Evolutionary conservation across 2,797 vertebrate species (phyloP), one percentile per base, ranked within the genome.

Genomic region (Catharus ustulatus): DNA sequence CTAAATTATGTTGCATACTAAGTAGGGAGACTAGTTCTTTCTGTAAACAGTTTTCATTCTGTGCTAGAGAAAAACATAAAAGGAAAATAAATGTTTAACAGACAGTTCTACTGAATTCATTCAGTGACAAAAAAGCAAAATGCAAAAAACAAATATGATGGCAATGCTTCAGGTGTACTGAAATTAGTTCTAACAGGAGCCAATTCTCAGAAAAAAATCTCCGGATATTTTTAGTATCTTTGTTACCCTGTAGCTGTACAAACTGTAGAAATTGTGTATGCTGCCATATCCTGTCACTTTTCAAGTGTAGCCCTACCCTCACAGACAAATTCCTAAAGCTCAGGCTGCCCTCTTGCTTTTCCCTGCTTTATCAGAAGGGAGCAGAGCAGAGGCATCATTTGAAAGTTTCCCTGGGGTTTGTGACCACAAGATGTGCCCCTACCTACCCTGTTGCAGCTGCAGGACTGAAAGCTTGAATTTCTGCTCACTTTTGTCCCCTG

Each of bases 321-420:
- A 32, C 1, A 77, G 48, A 30, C 21, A 58, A 21, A 11, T 64
- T 52, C 20, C 38, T 13, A 20, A 69, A 49, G 32, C 66, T 13
- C 73, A 88, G 76, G 51, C 46, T 90, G 59, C 27, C 51, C 42
- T 30, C 48, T 57, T 18, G 1, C 45, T 64, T 81, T 68, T 38
- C n/a, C 15, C 26, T 48, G 11, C 24, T 64, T 34, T 52, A n/a
- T 24, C 34, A 43, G 51, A 85, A 58, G 4, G 40, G 6, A 83
- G n/a, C 1, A 1, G 48, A 21, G 11, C 49, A 84, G 13, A 45
- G 5, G 4, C 8, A 1, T 24, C 2, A 8, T 49, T n/a, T 36
- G 16, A 63, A 54, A 73, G 64, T 1, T 5, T 49, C 16, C 4
- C 36, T 9, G 34, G 30, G 0, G 24, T 11, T 23, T 32, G 15